Base-by-base conservation (phyloP, 2,888 invertebrate genomes). In the Xestia xanthographa region DNA sequence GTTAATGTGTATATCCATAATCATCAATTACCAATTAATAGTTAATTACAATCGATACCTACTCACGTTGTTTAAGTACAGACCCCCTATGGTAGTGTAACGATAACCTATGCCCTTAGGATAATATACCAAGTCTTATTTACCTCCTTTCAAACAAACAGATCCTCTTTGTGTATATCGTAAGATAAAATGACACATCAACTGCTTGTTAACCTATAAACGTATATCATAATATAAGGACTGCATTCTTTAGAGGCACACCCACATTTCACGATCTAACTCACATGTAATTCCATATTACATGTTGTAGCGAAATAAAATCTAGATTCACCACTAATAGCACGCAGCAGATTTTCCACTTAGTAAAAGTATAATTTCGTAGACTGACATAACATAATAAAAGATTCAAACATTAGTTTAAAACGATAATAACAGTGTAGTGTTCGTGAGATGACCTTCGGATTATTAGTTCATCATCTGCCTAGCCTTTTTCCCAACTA, bases 71-170 rank as follows among this genome's bases (percentile, higher is more conserved):
- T 73, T 50, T 1, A 72, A 26, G 60, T 22, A 83, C 34, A 86
- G 83, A 76, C 83, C 74, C 86, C 83, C 74, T 74, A 82, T 34
- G 79, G 79, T 66, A n/a, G 5, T 60, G 2, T 6, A 9, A 41
- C 4, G 87, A 86, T 86, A 86, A 76, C 75, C 86, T 77, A 1
- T 62, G 69, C 17, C n/a, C 63, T 38, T 4, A 53, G 60, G 12
- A 65, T 56, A 68, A 12, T 50, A 34, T 43, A 80, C 41, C 22
- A 71, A 60, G 50, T 26, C 34, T 17, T 69, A 75, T 68, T 72
- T 58, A 58, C 66, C 43, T 66, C 14, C 50, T 83, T 48, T 53
- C 50, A 60, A 41, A 5, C 14, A 43, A 58, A 79, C 63, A 82
- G 58, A 38, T 9, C 20, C 43, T 14, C 43, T 29, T 45, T 48